Percentiles rank a stretch among this genome's conserved stretches.
phyloP scores from a whole-genome alignment of 2,888 invertebrate genomes.

The Eristalis arbustorum region DNA sequence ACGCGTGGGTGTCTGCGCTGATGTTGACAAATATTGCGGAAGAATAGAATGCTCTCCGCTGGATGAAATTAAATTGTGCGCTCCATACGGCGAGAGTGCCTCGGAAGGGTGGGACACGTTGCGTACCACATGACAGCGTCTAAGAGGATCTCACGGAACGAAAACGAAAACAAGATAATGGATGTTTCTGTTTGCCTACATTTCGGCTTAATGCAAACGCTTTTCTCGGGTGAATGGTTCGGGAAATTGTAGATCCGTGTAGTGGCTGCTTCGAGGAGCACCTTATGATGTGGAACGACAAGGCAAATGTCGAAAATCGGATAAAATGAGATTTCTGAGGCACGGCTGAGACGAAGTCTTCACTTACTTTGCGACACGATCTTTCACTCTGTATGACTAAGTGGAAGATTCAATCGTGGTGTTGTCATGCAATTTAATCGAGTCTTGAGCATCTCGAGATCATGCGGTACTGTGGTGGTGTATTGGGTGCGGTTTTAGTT shows the following conservation, averaged over 20 bases:
- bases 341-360: no score
- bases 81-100: not conserved
- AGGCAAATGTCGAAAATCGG: no score
- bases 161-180: not conserved
- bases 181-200: not conserved
- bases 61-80: conserved; percentile 18
- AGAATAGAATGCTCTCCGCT: conserved; percentile 15
- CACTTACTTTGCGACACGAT: no score
- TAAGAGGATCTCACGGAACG: not conserved
- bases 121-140: not conserved
- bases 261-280: not conserved
- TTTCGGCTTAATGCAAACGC: not conserved
- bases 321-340: no score
- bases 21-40: conserved; percentile 30
- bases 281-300: not conserved
- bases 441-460: no score
- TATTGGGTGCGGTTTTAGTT: no score
- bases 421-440: no score
- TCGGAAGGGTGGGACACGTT: not conserved
- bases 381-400: no score
- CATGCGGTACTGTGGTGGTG: no score
- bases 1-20: conserved; percentile 6
- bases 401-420: no score
- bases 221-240: not conserved
- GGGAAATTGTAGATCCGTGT: not conserved